Evolutionary conservation across 2,888 invertebrate species (phyloP).

Genomic region (Diarsia brunnea): DNA sequence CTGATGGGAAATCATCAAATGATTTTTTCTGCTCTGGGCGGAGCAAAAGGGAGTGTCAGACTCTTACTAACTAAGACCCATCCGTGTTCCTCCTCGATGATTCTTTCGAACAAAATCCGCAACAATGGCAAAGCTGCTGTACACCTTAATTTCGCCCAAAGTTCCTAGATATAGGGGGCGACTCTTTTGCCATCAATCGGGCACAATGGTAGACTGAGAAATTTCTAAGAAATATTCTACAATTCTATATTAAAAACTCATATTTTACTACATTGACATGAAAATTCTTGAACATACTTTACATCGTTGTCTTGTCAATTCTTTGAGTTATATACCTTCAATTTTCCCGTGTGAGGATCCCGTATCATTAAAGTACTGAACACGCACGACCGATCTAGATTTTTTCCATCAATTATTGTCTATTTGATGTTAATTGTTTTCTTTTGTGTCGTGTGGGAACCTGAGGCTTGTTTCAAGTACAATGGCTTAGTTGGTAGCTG

Average conservation of each 20-base stretch:
- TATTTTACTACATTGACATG: constrained; percentile 8
- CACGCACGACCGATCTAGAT: constrained; percentile 66
- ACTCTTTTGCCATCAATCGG: background rate
- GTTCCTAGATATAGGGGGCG: background rate
- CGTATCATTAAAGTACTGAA: constrained; percentile 42
- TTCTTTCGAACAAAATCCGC: no score
- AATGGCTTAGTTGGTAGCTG: constrained; percentile 58
- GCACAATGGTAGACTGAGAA: background rate
- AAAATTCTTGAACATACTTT: constrained; percentile 18
- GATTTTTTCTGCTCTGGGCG: no score
- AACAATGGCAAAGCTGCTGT: background rate
- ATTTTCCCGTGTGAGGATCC: constrained; percentile 64
- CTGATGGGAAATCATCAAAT: no score
- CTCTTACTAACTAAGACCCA: no score
- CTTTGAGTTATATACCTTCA: constrained; percentile 24
- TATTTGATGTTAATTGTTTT: constrained; percentile 70
- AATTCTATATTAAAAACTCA: constrained; percentile 12
- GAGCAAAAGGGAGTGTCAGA: no score
- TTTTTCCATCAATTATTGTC: constrained; percentile 68
- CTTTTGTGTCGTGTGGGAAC: constrained; percentile 73
- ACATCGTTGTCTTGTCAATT: constrained; percentile 46
- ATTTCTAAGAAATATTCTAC: constrained; percentile 18
- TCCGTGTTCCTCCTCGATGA: no score
- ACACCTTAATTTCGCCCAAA: background rate
- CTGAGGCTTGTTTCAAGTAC: constrained; percentile 27